phyloP scores from a whole-genome alignment of 92 coral and sea anemone species.

The Porites lobata region DNA sequence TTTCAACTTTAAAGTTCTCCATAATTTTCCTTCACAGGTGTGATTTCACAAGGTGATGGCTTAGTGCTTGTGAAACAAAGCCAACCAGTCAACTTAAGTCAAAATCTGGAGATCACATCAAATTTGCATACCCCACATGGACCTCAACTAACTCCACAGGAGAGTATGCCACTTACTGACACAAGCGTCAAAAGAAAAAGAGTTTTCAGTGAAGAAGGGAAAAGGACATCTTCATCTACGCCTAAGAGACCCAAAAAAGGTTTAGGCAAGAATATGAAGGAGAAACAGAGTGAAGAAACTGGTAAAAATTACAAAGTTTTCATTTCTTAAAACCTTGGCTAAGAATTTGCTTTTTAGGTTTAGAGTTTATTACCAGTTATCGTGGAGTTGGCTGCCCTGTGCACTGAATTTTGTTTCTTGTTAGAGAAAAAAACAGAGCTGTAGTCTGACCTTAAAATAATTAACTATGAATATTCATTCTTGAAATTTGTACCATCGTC shows the following conservation, averaged over 20 bases:
- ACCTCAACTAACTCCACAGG: background rate
- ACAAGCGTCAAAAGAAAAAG: constrained; percentile 19
- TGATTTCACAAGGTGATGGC: background rate
- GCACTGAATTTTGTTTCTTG: too few species aligned
- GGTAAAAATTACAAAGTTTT: background rate
- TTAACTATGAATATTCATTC: too few species aligned
- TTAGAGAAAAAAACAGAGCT: too few species aligned
- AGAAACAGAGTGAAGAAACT: constrained; percentile 10
- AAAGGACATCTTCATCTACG: background rate
- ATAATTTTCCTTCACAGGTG: background rate
- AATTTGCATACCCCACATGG: background rate
- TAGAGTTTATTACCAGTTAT: too few species aligned
- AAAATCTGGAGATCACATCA: background rate
- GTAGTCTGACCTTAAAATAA: too few species aligned
- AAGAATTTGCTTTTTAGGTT: background rate
- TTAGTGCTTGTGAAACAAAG: background rate
- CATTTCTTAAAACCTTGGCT: background rate
- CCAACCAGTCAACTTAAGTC: background rate
- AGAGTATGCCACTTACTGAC: background rate
- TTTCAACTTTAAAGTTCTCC: background rate
- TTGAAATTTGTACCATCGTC: too few species aligned
- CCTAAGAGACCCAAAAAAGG: constrained; percentile 29
- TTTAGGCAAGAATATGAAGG: constrained; percentile 11
- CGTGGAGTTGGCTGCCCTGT: too few species aligned
- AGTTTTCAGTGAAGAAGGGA: background rate